These are phyloP conservation scores for Plagodis dolabraria DNA, from an alignment of 2,888 invertebrate species.

Conservation along the genomic window DNA sequence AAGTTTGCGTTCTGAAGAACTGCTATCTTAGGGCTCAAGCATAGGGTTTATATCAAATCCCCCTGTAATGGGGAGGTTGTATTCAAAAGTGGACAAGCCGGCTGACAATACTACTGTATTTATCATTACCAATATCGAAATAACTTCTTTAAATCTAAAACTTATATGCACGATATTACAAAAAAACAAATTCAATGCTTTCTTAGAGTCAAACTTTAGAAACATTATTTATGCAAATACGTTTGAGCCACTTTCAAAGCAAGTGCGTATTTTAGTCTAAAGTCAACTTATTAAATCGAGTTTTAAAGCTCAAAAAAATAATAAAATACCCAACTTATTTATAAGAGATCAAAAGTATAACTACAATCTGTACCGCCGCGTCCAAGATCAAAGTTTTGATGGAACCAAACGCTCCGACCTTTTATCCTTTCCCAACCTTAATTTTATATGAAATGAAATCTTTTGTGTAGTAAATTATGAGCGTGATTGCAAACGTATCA, in stretches of 20 bases:
- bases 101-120: too few species aligned
- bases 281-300: neutral
- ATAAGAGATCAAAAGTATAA: neutral
- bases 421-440: slow-evolving; percentile 3
- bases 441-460: slow-evolving; percentile 15
- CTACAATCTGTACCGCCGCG: neutral
- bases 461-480: slow-evolving; percentile 18
- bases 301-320: neutral
- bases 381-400: slow-evolving; percentile 5
- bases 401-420: neutral
- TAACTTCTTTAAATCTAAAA: too few species aligned
- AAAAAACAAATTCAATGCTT: neutral
- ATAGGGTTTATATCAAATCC: too few species aligned
- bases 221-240: slow-evolving; percentile 6
- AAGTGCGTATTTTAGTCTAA: neutral
- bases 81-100: too few species aligned
- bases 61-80: too few species aligned
- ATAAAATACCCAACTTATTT: neutral
- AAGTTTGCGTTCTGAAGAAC: too few species aligned
- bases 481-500: slow-evolving; percentile 6
- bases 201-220: neutral
- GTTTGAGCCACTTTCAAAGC: slow-evolving; percentile 1
- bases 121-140: too few species aligned
- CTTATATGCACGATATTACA: neutral
- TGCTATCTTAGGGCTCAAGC: too few species aligned